phyloP scores from a whole-genome alignment of 2,797 vertebrate species.

The Syngnathus rostellatus region DNA sequence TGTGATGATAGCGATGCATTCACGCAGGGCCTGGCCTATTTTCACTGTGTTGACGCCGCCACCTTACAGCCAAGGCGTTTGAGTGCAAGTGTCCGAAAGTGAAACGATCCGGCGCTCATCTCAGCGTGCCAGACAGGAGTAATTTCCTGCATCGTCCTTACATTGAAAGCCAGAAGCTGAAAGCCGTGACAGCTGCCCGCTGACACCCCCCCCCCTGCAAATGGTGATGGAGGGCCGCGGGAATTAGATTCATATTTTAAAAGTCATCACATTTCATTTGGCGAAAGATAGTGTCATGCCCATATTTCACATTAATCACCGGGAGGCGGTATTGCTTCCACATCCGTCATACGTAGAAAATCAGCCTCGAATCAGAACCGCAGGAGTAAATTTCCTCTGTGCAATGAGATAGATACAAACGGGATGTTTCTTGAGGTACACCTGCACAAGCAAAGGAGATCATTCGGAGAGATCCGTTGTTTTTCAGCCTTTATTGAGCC shows the following conservation, averaged over 20 bases:
- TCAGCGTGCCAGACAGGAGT: slow-evolving; percentile 33
- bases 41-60: background rate
- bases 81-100: slow-evolving; percentile 5
- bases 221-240: slow-evolving; percentile 30
- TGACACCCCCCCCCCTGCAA: slow-evolving; percentile 31
- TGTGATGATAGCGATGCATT: slow-evolving; percentile 22
- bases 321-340: slow-evolving; percentile 41
- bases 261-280: slow-evolving; percentile 44
- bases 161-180: slow-evolving; percentile 50
- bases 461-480: background rate
- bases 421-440: background rate
- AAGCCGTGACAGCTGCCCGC: slow-evolving; percentile 43
- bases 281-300: slow-evolving; percentile 44
- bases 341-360: slow-evolving; percentile 57
- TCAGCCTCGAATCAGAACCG: slow-evolving; percentile 42
- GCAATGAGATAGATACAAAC: background rate
- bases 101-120: background rate
- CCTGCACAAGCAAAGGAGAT: background rate
- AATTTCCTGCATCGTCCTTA: slow-evolving; percentile 54
- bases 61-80: background rate
- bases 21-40: background rate
- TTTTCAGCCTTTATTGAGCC: too few relatives aligned
- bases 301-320: slow-evolving; percentile 53
- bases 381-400: slow-evolving; percentile 13
- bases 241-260: slow-evolving; percentile 55